A percentile compares a stretch with the other conserved stretches of the same genome.
Conservation (phyloP, 2,888 invertebrate species). For the Parnassius orleans region DNA sequence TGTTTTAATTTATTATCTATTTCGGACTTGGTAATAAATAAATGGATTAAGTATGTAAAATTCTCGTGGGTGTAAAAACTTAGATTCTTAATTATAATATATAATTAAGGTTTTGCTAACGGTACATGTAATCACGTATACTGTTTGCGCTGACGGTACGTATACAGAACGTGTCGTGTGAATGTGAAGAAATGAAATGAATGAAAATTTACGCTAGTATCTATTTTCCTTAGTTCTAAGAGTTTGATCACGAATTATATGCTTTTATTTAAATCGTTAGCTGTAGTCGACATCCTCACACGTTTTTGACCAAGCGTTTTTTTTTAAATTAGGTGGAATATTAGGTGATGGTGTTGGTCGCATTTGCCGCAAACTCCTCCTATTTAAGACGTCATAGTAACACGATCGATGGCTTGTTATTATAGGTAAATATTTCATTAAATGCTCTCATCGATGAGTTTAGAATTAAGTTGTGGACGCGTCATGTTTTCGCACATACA, state of each 20-base stretch:
- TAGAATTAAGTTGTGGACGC: slow-evolving; percentile 39
- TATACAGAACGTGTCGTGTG: background rate
- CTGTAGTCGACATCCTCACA: slow-evolving; percentile 10
- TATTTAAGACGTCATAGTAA: background rate
- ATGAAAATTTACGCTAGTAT: background rate
- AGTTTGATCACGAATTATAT: background rate
- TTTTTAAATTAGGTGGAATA: slow-evolving; percentile 7
- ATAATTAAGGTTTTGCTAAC: background rate
- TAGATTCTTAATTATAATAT: no score
- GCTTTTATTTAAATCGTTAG: slow-evolving; percentile 12
- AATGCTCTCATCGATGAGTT: slow-evolving; percentile 45
- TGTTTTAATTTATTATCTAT: slow-evolving; percentile 9
- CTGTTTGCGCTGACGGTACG: background rate
- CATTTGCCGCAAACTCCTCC: slow-evolving; percentile 17
- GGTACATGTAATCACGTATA: background rate
- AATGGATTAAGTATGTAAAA: background rate
- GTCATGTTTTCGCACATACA: slow-evolving; percentile 22
- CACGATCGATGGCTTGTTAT: slow-evolving; percentile 6
- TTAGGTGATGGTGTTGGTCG: slow-evolving; percentile 31
- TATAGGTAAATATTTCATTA: slow-evolving; percentile 28
- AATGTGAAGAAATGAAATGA: no score
- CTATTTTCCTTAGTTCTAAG: background rate
- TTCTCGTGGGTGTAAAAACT: no score
- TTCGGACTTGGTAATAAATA: background rate
- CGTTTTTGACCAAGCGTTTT: slow-evolving; percentile 18